Conservation (phyloP, 2,797 vertebrate genomes). For the Loriculus beryllinus region DNA sequence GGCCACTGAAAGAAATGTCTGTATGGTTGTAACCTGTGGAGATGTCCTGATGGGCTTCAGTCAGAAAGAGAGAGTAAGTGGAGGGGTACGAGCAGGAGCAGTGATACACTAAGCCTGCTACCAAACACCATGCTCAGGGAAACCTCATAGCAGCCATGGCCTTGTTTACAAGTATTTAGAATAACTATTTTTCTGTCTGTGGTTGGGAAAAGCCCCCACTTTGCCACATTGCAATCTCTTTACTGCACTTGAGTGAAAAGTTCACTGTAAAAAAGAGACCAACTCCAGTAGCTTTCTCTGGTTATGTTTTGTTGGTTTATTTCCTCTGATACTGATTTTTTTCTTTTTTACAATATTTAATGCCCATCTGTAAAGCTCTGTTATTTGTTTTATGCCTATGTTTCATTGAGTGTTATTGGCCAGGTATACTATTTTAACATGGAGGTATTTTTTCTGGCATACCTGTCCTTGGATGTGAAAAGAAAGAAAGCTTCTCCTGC, state of each 20-base stretch:
- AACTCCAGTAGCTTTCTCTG: not conserved
- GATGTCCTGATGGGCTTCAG: not conserved
- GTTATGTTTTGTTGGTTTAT: not conserved
- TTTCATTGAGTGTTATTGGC: not conserved
- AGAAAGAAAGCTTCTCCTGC: not conserved
- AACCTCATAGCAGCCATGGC: not conserved
- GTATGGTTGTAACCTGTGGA: not conserved
- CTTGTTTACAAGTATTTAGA: not conserved
- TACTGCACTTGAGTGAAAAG: not conserved
- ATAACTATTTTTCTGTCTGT: not conserved
- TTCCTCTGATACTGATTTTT: not conserved
- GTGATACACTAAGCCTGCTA: not conserved
- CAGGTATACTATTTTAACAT: not conserved
- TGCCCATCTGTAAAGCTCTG: not conserved
- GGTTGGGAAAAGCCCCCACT: accelerated
- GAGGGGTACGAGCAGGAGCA: not conserved
- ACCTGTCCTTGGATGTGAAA: not conserved
- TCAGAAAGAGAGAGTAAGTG: not conserved
- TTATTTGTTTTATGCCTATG: not conserved
- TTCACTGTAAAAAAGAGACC: not conserved
- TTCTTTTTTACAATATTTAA: not conserved
- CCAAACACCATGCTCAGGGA: not conserved
- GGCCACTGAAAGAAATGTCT: not conserved
- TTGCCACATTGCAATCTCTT: not conserved
- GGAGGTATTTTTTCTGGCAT: not conserved